These are phyloP conservation scores for Peromyscus eremicus DNA, from an alignment of 2,797 vertebrate species.

Conservation along the genomic window DNA sequence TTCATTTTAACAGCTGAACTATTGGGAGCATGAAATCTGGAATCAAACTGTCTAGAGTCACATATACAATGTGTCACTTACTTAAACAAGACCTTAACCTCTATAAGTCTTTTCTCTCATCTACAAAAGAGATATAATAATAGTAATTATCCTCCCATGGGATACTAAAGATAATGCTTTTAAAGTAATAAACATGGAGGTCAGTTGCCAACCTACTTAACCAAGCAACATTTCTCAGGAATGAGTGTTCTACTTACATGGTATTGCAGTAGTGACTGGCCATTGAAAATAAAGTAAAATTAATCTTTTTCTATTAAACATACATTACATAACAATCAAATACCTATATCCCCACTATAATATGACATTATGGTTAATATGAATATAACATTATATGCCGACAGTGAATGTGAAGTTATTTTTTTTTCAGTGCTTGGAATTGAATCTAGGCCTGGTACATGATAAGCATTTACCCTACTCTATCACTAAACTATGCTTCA, in stretches of 20 bases:
- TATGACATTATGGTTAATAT: neutral
- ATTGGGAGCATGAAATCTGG: neutral
- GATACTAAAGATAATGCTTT: neutral
- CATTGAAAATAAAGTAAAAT: neutral
- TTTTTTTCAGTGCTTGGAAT: neutral
- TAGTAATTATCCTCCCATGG: neutral
- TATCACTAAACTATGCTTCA: neutral
- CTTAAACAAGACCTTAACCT: constrained; percentile 3
- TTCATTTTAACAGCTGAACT: constrained; percentile 25
- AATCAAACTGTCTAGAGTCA: constrained; percentile 23
- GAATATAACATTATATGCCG: neutral
- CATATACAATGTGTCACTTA: constrained; percentile 8
- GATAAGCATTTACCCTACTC: neutral
- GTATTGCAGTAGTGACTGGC: neutral
- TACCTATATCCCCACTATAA: neutral
- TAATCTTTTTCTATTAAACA: neutral
- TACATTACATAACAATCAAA: neutral
- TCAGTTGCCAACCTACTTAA: neutral
- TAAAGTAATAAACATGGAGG: constrained; percentile 50
- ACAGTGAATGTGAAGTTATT: neutral
- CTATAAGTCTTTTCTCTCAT: neutral
- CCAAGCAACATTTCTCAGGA: neutral
- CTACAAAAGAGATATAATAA: constrained; percentile 48
- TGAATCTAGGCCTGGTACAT: neutral
- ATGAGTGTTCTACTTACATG: neutral